Base-by-base conservation (phyloP, 2,888 invertebrate genomes). In the Melanchra persicariae region DNA sequence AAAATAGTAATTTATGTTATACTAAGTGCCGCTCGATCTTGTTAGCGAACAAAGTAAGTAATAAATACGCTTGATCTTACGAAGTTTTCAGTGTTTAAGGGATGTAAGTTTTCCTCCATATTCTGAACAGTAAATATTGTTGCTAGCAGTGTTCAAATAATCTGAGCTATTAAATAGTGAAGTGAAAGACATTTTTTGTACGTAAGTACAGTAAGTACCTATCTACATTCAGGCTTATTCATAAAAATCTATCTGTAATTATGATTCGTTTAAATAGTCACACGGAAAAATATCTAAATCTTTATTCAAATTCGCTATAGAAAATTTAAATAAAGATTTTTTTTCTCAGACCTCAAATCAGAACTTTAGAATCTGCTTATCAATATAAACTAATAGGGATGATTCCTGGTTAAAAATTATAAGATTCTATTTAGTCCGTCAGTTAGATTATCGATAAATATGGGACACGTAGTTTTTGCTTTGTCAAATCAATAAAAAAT, bases 1-100 rank as follows among this genome's bases (percentile, higher is more conserved):
- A 37, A 57, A 65, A 54, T 55, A 64, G 58, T 77, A 55, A 81
- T 81, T 77, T 70, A 68, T 74, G 30, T 66, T 68, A 74, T 51
- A 30, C 15, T 71, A 51, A 68, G 67, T 55, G 30, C n/a, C 30
- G n/a, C 10, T 30, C n/a, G 30, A 69, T 54, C 40, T 61, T 58
- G 17, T 64, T 54, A 64, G 34, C 19, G 45, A 69, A 68, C 57
- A 49, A 65, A 43, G 26, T 54, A 65, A 43, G 26, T 54, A 64
- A 68, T 65, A 34, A 59, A 55, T 54, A 64, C 52, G 26, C 51
- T 64, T 70, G 40, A 58, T 51, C 30, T 0, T 43, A 17, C 22
- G 0, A n/a, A 45, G 26, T 52, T 43, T 26, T 17, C 47, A 17
- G 12, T 47, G n/a, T 49, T 43, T 30, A 10, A 51, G 5, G 24